Conservation (phyloP, 2,888 invertebrate genomes). For the Diplolepis rosae region DNA sequence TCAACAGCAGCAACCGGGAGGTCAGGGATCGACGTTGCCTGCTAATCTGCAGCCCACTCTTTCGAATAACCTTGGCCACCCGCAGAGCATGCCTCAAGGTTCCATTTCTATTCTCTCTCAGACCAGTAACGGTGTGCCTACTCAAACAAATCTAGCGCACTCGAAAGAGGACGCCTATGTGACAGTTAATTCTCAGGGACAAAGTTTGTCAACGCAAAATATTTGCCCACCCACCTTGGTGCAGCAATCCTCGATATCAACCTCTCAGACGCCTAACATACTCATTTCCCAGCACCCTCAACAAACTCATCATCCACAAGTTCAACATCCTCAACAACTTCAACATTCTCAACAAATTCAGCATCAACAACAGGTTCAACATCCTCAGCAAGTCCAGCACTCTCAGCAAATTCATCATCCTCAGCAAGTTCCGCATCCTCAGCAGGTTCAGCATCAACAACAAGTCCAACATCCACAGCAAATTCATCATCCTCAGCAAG, state of each 20-base stretch:
- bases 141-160: constrained; percentile 62
- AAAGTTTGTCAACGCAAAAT: constrained; percentile 61
- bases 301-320: constrained; percentile 3
- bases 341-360: background rate
- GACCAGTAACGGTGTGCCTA: constrained; percentile 62
- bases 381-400: background rate
- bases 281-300: constrained; percentile 55
- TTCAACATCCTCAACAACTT: background rate
- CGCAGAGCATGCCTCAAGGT: constrained; percentile 76
- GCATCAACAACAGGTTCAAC: background rate
- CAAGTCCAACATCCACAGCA: constrained; percentile 7
- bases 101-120: constrained; percentile 78
- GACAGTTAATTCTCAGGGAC: constrained; percentile 57
- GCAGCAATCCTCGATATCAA: constrained; percentile 52
- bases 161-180: constrained; percentile 62
- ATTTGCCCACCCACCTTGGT: constrained; percentile 57
- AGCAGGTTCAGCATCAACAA: background rate
- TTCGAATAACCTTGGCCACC: constrained; percentile 76
- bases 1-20: constrained; percentile 55
- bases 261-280: constrained; percentile 64
- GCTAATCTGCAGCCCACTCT: constrained; percentile 77
- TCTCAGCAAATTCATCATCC: background rate
- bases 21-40: constrained; percentile 78
- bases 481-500: background rate
- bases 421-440: background rate